These are phyloP conservation scores for Dynastes grantii DNA, from an alignment of 2,888 invertebrate genomes.

Conservation along the genomic window DNA sequence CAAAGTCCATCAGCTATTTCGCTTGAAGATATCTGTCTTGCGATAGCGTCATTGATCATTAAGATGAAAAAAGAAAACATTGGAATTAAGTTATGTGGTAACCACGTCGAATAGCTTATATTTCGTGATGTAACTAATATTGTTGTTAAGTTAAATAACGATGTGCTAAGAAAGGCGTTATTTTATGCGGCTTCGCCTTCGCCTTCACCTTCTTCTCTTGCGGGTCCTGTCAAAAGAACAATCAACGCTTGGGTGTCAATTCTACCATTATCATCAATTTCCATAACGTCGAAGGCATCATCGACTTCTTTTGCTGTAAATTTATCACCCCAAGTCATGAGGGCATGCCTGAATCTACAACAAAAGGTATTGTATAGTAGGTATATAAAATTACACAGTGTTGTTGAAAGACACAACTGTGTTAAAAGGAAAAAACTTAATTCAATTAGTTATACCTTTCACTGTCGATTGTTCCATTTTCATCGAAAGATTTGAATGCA, in stretches of 20 bases:
- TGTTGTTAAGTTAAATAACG: conserved; percentile 37
- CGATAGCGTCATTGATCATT: conserved; percentile 25
- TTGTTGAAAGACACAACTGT: too few species aligned
- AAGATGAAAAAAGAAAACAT: conserved; percentile 17
- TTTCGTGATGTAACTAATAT: conserved; percentile 29
- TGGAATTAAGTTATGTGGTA: conserved; percentile 41
- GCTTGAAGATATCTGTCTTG: conserved; percentile 11
- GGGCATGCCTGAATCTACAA: conserved; percentile 86
- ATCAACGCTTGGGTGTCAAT: conserved; percentile 92
- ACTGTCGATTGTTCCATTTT: conserved; percentile 89
- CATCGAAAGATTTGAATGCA: conserved; percentile 95
- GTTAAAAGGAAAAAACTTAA: background rate
- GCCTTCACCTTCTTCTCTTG: conserved; percentile 80
- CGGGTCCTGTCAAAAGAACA: conserved; percentile 85
- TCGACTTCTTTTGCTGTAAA: conserved; percentile 91
- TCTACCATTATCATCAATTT: conserved; percentile 91
- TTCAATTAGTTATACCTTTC: conserved; percentile 74
- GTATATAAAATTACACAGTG: too few species aligned
- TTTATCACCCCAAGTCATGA: conserved; percentile 95
- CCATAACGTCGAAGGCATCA: conserved; percentile 94
- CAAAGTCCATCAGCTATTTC: conserved; percentile 29
- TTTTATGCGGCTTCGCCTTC: conserved; percentile 70
- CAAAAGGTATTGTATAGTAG: conserved; percentile 38
- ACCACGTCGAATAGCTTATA: conserved; percentile 35
- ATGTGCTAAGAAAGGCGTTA: conserved; percentile 20